phyloP scores from a whole-genome alignment of 2,888 invertebrate species.

The Boloria selene region DNA sequence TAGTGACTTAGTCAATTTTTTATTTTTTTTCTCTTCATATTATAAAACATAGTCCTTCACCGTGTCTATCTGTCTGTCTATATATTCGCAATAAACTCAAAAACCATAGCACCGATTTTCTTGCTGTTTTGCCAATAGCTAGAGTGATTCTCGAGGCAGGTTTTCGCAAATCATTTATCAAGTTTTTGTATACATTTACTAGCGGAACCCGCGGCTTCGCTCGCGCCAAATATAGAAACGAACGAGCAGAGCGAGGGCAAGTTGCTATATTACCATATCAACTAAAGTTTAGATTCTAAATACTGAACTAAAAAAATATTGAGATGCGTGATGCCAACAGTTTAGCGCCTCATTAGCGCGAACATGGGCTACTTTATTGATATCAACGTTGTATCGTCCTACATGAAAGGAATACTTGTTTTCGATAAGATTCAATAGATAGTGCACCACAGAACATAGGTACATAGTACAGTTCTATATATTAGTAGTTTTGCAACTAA shows the following conservation, averaged over 20 bases:
- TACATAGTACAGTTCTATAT: constrained; percentile 1
- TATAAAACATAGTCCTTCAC: too few relatives aligned
- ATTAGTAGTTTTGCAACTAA: constrained; percentile 1
- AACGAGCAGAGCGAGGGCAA: too few relatives aligned
- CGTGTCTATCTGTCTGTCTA: too few relatives aligned
- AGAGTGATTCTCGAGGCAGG: too few relatives aligned
- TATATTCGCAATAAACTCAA: too few relatives aligned
- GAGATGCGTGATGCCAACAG: constrained; percentile 17
- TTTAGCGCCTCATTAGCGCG: constrained; percentile 24
- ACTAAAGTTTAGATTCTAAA: neutral
- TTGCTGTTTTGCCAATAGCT: too few relatives aligned
- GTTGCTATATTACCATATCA: constrained; percentile 4
- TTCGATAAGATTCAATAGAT: constrained; percentile 22
- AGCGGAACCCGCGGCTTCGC: too few relatives aligned
- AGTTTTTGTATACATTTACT: too few relatives aligned
- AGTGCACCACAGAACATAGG: constrained; percentile 14
- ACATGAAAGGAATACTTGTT: constrained; percentile 29
- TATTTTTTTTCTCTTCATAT: neutral
- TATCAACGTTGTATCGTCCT: constrained; percentile 27
- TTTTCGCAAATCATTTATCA: too few relatives aligned
- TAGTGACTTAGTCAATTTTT: constrained; percentile 24
- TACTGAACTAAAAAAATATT: neutral
- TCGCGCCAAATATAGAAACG: too few relatives aligned
- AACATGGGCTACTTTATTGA: constrained; percentile 22
- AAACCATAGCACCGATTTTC: too few relatives aligned